phyloP scores from a whole-genome alignment of 2,888 invertebrate genomes.

The Drosophila cognata region DNA sequence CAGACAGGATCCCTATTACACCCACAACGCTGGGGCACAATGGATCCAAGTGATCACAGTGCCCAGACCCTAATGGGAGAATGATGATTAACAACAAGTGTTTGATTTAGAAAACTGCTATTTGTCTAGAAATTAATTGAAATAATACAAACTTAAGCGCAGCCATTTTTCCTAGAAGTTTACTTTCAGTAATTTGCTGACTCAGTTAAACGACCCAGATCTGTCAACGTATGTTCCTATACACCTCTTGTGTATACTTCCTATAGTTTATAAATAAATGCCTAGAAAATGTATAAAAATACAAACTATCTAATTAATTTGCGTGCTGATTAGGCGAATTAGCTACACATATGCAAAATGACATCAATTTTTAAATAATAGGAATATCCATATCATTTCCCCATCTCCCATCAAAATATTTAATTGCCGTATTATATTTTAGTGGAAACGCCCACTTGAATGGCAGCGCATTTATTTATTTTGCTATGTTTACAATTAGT shows the following conservation, averaged over 20 bases:
- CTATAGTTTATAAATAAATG: background rate
- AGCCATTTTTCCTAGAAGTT: slow-evolving; percentile 1
- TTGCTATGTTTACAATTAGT: slow-evolving; percentile 34
- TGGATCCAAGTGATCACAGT: background rate
- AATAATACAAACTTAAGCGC: background rate
- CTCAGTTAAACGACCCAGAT: slow-evolving; percentile 12
- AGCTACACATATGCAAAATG: background rate
- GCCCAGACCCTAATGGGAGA: background rate
- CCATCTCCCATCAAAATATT: slow-evolving; percentile 3
- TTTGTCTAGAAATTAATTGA: slow-evolving; percentile 37
- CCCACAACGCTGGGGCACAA: background rate
- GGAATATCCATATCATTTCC: background rate
- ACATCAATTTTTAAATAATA: background rate
- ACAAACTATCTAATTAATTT: background rate
- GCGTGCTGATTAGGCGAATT: background rate
- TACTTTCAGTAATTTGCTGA: slow-evolving; percentile 9
- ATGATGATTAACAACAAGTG: slow-evolving; percentile 57
- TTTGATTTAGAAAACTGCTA: slow-evolving; percentile 2
- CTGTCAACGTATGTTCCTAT: background rate
- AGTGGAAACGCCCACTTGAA: slow-evolving; percentile 36
- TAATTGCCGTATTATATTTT: slow-evolving; percentile 9
- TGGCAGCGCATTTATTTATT: slow-evolving; percentile 10
- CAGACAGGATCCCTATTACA: background rate
- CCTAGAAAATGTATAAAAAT: background rate
- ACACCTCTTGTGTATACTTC: background rate